phyloP scores from a whole-genome alignment of 92 coral and sea anemone genomes.

The Epizoanthus ramosus region DNA sequence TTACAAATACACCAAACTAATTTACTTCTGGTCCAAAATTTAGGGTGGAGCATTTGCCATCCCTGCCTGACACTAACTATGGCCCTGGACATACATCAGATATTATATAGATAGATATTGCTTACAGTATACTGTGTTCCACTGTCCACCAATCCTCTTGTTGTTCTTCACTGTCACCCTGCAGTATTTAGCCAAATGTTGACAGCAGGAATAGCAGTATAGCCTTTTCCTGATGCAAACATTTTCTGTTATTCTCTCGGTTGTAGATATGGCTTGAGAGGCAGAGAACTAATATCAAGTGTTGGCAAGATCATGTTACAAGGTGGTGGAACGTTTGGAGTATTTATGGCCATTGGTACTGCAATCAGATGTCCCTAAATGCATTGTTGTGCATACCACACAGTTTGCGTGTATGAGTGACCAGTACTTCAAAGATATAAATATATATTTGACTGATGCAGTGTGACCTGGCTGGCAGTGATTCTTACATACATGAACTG shows the following conservation, averaged over 20 bases:
- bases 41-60: no score
- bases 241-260: neutral
- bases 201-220: no score
- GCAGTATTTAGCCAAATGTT: no score
- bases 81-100: no score
- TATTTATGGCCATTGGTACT: conserved; percentile 97
- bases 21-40: no score
- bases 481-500: neutral
- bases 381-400: neutral
- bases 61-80: no score
- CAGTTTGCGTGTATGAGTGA: neutral
- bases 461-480: neutral
- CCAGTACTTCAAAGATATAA: neutral
- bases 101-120: no score
- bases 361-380: conserved; percentile 83
- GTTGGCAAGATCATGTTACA: conserved; percentile 97
- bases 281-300: conserved; percentile 88
- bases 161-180: no score
- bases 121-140: no score
- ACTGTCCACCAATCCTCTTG: no score
- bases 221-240: no score
- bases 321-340: conserved; percentile 99
- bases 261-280: conserved; percentile 86
- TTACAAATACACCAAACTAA: no score
- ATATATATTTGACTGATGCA: conserved; percentile 1